A percentile compares a stretch with the other conserved stretches of the same genome.
These are phyloP conservation scores for Poeciliopsis presidionis DNA, from an alignment of 2,797 vertebrate genomes.

Conservation along the genomic window DNA sequence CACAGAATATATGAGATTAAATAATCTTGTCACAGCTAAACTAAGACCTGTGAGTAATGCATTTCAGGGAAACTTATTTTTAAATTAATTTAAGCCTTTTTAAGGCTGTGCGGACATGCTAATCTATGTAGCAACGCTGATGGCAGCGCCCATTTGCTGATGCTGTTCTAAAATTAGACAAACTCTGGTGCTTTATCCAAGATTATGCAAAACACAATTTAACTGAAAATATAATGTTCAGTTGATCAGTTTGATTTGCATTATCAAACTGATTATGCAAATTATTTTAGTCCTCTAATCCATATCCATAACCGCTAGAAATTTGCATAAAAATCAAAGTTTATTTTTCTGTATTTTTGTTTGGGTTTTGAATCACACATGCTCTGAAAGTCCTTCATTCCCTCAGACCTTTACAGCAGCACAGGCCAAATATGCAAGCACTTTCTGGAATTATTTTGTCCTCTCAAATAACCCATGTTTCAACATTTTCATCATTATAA, in stretches of 20 bases:
- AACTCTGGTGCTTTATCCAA: background rate
- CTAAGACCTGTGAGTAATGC: too few relatives aligned
- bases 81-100: too few relatives aligned
- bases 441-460: background rate
- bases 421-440: background rate
- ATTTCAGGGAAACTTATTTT: too few relatives aligned
- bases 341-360: slow-evolving; percentile 15
- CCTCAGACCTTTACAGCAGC: background rate
- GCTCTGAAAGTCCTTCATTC: background rate
- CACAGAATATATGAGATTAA: too few relatives aligned
- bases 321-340: background rate
- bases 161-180: background rate
- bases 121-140: background rate
- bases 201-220: background rate
- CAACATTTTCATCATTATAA: background rate
- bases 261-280: too few relatives aligned
- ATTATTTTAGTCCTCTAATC: slow-evolving; percentile 9
- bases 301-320: slow-evolving; percentile 14
- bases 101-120: too few relatives aligned
- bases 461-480: background rate
- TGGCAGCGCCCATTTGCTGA: too few relatives aligned
- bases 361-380: slow-evolving; percentile 2
- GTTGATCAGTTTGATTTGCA: background rate
- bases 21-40: too few relatives aligned
- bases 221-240: background rate